A percentile compares a stretch with the other conserved stretches of the same genome.
These are phyloP conservation scores for Eudasyphora cyanicolor DNA, from an alignment of 2,888 invertebrate genomes.

Conservation along the genomic window DNA sequence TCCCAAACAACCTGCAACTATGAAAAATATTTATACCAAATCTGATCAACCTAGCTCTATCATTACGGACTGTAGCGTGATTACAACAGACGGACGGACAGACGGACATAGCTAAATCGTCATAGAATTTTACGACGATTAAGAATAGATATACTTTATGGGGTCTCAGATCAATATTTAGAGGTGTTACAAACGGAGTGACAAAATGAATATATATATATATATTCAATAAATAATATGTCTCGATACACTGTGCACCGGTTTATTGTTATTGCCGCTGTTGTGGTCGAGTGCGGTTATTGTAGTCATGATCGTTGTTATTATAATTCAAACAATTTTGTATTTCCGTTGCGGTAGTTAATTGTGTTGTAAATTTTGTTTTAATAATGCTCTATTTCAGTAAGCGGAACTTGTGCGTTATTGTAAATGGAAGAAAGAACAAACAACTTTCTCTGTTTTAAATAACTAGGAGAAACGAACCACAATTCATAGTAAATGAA, in stretches of 20 bases:
- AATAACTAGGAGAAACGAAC: neutral
- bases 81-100: too few species aligned
- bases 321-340: conserved; percentile 33
- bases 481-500: neutral
- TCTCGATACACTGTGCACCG: neutral
- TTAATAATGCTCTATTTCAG: conserved; percentile 28
- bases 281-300: neutral
- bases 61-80: too few species aligned
- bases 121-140: too few species aligned
- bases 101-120: too few species aligned
- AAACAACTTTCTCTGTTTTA: neutral
- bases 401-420: too few species aligned
- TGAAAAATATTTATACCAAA: too few species aligned
- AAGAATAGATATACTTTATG: too few species aligned
- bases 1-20: too few species aligned
- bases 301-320: conserved; percentile 26
- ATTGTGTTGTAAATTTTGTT: conserved; percentile 32
- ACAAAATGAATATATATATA: too few species aligned
- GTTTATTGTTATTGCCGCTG: neutral
- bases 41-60: too few species aligned
- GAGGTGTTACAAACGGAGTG: too few species aligned
- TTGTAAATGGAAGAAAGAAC: neutral
- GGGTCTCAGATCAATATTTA: too few species aligned
- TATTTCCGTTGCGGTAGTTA: conserved; percentile 10
- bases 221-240: conserved; percentile 10